Conservation (phyloP, 2,113 vertebrate genomes). For the Neolamprologus tretocephalus region DNA sequence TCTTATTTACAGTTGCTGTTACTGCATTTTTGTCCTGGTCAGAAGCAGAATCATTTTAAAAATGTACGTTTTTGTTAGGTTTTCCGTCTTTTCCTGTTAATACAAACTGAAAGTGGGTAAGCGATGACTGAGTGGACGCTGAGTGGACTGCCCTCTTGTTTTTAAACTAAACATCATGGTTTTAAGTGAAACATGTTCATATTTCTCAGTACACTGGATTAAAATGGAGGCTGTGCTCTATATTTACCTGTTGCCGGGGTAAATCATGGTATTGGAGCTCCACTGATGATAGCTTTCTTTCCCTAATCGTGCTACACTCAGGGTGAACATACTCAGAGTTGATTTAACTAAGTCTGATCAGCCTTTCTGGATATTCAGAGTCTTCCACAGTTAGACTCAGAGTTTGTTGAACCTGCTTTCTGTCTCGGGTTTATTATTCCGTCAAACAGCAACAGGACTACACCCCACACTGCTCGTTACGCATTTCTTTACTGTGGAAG, state of each 20-base stretch:
- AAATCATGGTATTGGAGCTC: neutral
- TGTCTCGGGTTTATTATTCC: neutral
- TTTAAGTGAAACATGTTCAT: neutral
- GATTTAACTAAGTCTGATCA: neutral
- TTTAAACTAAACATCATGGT: neutral
- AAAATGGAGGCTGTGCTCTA: neutral
- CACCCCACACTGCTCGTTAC: neutral
- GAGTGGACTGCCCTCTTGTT: neutral
- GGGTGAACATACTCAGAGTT: neutral
- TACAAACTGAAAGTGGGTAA: neutral
- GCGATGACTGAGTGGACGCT: neutral
- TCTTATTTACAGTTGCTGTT: neutral
- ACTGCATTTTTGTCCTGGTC: rapidly evolving
- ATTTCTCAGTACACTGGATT: neutral
- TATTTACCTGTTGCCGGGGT: neutral
- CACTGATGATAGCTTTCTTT: neutral
- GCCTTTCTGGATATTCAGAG: neutral
- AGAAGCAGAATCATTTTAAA: neutral
- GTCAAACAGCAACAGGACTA: neutral
- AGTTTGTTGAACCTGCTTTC: neutral
- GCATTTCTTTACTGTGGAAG: neutral
- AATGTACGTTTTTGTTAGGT: neutral
- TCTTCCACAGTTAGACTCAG: neutral
- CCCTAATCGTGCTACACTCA: rapidly evolving
- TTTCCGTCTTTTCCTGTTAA: neutral